These are phyloP conservation scores for Pantherophis alleghaniensis DNA, from an alignment of 2,797 vertebrate species.

Conservation along the genomic window DNA sequence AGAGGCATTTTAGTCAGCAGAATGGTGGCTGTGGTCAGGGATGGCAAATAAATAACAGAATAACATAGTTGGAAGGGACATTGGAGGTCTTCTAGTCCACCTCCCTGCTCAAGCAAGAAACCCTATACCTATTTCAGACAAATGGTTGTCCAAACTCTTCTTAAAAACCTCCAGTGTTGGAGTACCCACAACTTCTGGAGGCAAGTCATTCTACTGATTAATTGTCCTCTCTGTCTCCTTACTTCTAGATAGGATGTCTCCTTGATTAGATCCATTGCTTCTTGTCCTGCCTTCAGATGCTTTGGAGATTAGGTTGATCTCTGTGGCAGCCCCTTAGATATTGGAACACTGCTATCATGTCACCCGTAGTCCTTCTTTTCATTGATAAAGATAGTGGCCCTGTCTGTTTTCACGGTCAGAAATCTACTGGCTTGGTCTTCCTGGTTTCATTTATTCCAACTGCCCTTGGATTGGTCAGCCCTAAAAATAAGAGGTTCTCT, in stretches of 20 bases:
- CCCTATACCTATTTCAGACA: not conserved
- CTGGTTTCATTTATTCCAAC: not conserved
- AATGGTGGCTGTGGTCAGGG: not conserved
- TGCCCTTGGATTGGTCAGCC: not conserved
- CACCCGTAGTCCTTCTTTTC: not conserved
- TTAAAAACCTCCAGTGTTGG: not conserved
- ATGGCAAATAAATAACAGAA: not conserved
- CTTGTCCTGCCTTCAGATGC: not conserved
- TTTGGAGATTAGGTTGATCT: not conserved
- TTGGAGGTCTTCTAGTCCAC: not conserved
- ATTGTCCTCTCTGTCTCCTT: not conserved
- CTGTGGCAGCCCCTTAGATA: not conserved
- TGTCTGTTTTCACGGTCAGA: not conserved
- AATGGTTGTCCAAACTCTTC: not conserved
- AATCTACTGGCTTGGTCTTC: not conserved
- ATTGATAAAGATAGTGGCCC: not conserved
- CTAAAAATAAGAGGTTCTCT: not conserved
- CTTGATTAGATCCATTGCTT: not conserved
- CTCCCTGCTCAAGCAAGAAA: not conserved
- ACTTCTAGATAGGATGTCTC: not conserved
- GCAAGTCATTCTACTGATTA: not conserved
- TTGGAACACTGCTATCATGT: not conserved
- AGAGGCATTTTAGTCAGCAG: constrained; percentile 16
- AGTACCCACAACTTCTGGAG: not conserved
- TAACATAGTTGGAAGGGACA: not conserved